Evolutionary conservation across 2,888 invertebrate species (phyloP), one percentile per base, ranked within the genome.

Genomic region (Abscondita cerata): DNA sequence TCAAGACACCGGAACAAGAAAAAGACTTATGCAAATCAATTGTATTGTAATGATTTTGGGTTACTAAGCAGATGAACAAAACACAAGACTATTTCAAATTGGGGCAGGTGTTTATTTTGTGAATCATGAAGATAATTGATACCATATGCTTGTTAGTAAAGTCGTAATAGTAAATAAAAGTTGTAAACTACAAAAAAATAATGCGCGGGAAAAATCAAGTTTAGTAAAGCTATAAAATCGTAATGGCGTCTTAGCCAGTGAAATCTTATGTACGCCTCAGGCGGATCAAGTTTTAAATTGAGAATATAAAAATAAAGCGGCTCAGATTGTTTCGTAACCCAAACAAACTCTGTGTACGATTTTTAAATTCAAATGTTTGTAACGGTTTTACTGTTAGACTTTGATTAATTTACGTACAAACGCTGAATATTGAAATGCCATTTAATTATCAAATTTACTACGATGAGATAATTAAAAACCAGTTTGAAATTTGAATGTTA

Each of bases 1-100:
- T 61, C 50, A 61, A 67, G 67, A 63, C 61, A 66, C 66, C 68
- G 70, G 68, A 70, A 70, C 70, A 70, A 70, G 62, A 64, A 59
- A 48, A 50, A 25, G 25, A 25, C 25, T 25, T 25, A 25, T 25
- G 25, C 25, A 4, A 25, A 25, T 25, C 8, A 18, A 12, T 52
- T n/a, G 25, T 38, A 16, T 15, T 16, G 15, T 20, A n/a, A 31
- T 25, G 18, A 33, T 51, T 16, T 15, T 40, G 38, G n/a, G n/a
- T n/a, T n/a, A n/a, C n/a, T n/a, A n/a, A n/a, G n/a, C n/a, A n/a
- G n/a, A n/a, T n/a, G n/a, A n/a, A n/a, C n/a, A n/a, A n/a, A n/a
- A n/a, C n/a, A 40, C 33, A 40, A 41, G 12, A 41, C 33, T 9
- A 50, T 11, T 19, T 15, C 13, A 40, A 51, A 50, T 57, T 57